A percentile compares a stretch with the other conserved stretches of the same genome.
phyloP scores from a whole-genome alignment of 2,888 invertebrate species.

The Pycnomerus fuliginosus region DNA sequence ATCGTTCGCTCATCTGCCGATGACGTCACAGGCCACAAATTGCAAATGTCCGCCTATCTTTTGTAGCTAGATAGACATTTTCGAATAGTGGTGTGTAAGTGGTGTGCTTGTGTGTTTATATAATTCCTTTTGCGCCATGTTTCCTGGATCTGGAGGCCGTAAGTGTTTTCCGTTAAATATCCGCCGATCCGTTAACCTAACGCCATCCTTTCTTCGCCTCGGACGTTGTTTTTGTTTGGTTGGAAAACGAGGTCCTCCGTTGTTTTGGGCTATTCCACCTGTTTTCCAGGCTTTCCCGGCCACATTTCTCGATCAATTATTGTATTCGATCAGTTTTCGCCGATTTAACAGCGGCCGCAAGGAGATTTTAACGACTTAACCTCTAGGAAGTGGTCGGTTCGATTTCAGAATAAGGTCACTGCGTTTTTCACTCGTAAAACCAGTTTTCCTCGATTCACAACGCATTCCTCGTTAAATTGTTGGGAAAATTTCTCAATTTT shows the following conservation, averaged over 20 bases:
- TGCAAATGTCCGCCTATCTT: slow-evolving; percentile 54
- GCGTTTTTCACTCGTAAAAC: slow-evolving; percentile 24
- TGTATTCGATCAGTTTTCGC: not conserved
- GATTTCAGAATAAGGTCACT: slow-evolving; percentile 37
- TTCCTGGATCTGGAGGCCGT: slow-evolving; percentile 52
- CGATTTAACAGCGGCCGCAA: not conserved
- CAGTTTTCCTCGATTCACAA: no score
- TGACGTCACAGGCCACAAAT: slow-evolving; percentile 48
- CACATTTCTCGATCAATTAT: not conserved
- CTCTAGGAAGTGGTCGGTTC: slow-evolving; percentile 14
- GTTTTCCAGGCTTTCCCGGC: not conserved
- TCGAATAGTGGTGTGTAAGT: slow-evolving; percentile 48
- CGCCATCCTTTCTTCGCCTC: no score
- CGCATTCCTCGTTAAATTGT: no score
- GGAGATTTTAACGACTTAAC: slow-evolving; percentile 17
- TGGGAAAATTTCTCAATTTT: no score
- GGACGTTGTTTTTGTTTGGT: slow-evolving; percentile 20
- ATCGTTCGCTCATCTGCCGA: no score
- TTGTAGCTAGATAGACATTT: slow-evolving; percentile 47
- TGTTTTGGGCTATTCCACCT: not conserved
- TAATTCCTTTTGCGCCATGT: slow-evolving; percentile 39
- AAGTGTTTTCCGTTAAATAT: slow-evolving; percentile 36
- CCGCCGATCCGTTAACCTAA: slow-evolving; percentile 8
- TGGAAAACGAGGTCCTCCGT: slow-evolving; percentile 23
- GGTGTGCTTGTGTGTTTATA: slow-evolving; percentile 49